Evolutionary conservation across 2,888 invertebrate genomes (phyloP), one percentile per base, ranked within the genome.

Genomic region (Crocallis elinguaria): DNA sequence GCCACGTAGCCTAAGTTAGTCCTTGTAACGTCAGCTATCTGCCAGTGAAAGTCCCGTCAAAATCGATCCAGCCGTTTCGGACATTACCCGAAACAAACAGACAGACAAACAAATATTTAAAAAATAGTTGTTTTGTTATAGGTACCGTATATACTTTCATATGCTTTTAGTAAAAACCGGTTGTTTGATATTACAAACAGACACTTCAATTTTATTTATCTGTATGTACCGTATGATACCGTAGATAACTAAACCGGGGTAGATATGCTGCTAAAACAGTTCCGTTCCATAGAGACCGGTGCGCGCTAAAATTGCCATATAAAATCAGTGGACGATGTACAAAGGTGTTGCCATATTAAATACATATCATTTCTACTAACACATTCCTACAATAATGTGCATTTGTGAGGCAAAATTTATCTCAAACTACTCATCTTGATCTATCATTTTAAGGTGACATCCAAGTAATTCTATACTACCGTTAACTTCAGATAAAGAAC

Each of bases 361-460:
- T 66, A 89, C 88, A 88, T 88, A 88, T 87, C 87, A 86, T 72
- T 79, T 75, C 66, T 79, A 82, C 79, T 82, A 78, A 86, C 82
- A 64, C 67, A 88, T 88, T 88, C 88, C 89, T 78, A 60, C 43
- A 50, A 41, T 50, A 54, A 64, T 48, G 51, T 64, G 67, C 64
- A 69, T 68, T 73, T 67, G 54, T 52, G 49, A 50, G 39, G 33
- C 48, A 41, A 55, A 54, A 27, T 46, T 49, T 59, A 52, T 53
- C 57, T 41, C 56, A 42, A 64, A 52, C 48, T 37, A 25, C 19
- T 17, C n/a, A n/a, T 11, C 9, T 32, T 23, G 37, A 27, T 30
- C 45, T 16, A 13, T 11, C 6, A 29, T 3, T 6, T n/a, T 16
- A 14, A 13, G 9, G 17, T n/a, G 12, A 29, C 6, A 17, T 27